Percentiles rank a stretch among this genome's conserved stretches.
phyloP scores from a whole-genome alignment of 1,140 invertebrate genomes.

The Cylas formicarius region DNA sequence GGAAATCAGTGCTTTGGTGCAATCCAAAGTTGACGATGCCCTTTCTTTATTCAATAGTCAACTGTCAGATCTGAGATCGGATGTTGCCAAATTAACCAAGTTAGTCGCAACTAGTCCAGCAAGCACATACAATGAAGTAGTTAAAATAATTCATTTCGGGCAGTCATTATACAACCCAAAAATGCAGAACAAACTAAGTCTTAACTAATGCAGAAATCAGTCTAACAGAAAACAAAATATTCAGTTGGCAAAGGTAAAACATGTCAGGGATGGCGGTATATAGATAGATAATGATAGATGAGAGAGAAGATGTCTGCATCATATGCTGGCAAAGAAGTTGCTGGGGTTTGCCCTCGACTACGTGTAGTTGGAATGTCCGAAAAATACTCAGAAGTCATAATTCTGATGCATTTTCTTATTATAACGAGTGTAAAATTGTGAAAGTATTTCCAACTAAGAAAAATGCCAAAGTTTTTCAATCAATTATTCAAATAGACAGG shows the following conservation, averaged over 20 bases:
- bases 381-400: too few species aligned
- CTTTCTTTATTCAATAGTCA: background rate
- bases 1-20: constrained; percentile 1
- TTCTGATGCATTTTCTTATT: too few species aligned
- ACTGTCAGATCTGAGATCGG: background rate
- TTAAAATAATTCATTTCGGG: constrained; percentile 1
- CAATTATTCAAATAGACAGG: too few species aligned
- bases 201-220: background rate
- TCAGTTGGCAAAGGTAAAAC: constrained; percentile 1
- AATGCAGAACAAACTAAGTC: constrained; percentile 2
- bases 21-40: constrained; percentile 3
- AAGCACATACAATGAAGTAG: constrained; percentile 4
- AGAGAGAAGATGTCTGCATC: constrained; percentile 1
- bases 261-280: background rate
- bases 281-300: background rate
- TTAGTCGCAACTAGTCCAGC: background rate
- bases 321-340: background rate
- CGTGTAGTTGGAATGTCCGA: constrained; percentile 3
- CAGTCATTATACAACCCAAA: constrained; percentile 3
- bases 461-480: too few species aligned
- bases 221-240: background rate
- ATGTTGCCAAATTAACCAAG: constrained; percentile 4
- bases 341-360: background rate
- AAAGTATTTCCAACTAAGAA: too few species aligned
- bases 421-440: too few species aligned